Percentiles rank a stretch among this genome's conserved stretches.
phyloP scores from a whole-genome alignment of 2,113 vertebrate species.

The Tychaedon coryphoeus region DNA sequence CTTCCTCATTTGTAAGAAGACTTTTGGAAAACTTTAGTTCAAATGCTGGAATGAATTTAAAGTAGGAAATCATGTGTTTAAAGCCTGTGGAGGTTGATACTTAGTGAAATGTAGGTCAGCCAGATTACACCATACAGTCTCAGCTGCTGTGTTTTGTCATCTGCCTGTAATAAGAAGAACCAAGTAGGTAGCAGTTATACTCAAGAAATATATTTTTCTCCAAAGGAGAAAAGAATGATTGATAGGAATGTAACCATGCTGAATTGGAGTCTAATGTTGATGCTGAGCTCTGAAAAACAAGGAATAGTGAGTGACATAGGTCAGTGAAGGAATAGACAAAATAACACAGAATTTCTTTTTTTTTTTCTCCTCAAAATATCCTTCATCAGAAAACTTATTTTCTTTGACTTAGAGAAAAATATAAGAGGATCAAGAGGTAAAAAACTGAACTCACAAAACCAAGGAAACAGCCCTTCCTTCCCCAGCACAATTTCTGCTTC shows the following conservation, averaged over 20 bases:
- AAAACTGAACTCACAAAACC: background rate
- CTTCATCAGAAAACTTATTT: background rate
- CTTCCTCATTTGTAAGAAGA: background rate
- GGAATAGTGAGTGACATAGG: background rate
- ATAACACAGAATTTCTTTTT: background rate
- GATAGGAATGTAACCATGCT: background rate
- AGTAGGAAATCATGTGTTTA: background rate
- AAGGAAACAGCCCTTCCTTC: background rate
- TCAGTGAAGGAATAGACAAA: background rate
- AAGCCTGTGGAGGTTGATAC: background rate
- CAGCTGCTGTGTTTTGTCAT: slow-evolving; percentile 19
- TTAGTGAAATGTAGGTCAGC: slow-evolving; percentile 35
- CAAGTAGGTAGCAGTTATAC: background rate
- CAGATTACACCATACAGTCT: background rate
- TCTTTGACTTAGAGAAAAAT: background rate
- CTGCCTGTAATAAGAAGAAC: background rate
- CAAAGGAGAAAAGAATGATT: background rate
- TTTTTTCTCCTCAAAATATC: background rate
- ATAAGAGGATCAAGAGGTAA: background rate
- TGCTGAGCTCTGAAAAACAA: background rate
- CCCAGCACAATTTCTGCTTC: background rate
- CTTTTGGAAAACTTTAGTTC: background rate
- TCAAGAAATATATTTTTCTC: background rate
- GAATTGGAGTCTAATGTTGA: background rate
- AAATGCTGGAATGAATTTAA: background rate